Conservation (phyloP, 2,888 invertebrate genomes). For the Metacarcinus magister region DNA sequence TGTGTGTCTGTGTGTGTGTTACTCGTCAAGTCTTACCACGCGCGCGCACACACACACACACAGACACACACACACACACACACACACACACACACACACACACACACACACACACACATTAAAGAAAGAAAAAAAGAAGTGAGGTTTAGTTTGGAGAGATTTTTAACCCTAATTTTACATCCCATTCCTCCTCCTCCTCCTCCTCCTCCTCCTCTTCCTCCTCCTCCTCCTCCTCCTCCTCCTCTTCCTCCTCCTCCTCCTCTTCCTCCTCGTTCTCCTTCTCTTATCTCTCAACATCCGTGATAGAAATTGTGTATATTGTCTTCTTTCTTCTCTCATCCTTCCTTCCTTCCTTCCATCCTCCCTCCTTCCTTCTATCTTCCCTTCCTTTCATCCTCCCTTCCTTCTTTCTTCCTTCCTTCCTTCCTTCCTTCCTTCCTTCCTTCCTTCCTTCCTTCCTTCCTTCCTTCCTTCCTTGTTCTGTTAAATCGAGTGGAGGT, state of each 20-base stretch:
- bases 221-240: background rate
- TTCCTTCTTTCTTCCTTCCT: background rate
- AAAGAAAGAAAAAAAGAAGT: background rate
- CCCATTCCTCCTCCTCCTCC: background rate
- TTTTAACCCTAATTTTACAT: background rate
- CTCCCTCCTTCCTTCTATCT: background rate
- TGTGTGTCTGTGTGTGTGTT: background rate
- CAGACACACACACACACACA: conserved; percentile 53
- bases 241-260: background rate
- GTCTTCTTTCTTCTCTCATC: background rate
- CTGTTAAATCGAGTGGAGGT: background rate
- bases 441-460: background rate
- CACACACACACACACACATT: conserved; percentile 44
- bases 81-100: conserved; percentile 60
- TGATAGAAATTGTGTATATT: background rate
- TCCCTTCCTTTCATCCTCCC: background rate
- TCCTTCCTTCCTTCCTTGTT: background rate
- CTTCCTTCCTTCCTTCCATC: background rate
- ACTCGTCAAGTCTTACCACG: too few species aligned
- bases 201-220: background rate
- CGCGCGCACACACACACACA: conserved; percentile 19
- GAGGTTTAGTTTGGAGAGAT: background rate
- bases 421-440: background rate
- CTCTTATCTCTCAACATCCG: background rate
- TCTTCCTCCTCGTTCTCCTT: background rate